Percentiles rank a stretch among this genome's conserved stretches.
These are phyloP conservation scores for Oophaga pumilio DNA, from an alignment of 2,113 vertebrate species.

Conservation along the genomic window DNA sequence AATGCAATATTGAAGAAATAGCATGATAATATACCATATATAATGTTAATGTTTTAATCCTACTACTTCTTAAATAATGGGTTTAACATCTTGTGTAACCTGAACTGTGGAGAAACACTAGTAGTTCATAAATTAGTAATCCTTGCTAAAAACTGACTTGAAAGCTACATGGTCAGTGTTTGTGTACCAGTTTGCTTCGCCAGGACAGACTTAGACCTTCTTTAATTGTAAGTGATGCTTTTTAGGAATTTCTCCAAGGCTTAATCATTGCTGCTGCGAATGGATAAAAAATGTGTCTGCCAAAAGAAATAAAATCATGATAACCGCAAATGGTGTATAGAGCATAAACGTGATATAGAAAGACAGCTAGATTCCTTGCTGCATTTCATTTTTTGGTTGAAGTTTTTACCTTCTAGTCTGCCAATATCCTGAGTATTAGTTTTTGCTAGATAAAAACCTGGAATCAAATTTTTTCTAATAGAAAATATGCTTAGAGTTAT, in stretches of 20 bases:
- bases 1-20: background rate
- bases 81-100: conserved; percentile 4
- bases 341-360: conserved; percentile 1
- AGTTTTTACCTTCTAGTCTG: background rate
- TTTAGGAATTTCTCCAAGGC: conserved; percentile 38
- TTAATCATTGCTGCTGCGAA: conserved; percentile 36
- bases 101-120: background rate
- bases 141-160: conserved; percentile 3
- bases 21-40: background rate
- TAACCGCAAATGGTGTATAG: conserved; percentile 27
- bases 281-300: background rate
- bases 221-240: conserved; percentile 33
- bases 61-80: conserved; percentile 4
- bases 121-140: conserved; percentile 15
- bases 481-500: background rate
- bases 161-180: conserved; percentile 36
- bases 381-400: background rate
- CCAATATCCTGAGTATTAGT: background rate
- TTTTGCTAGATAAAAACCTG: background rate
- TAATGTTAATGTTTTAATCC: background rate
- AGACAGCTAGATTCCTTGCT: background rate
- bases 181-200: conserved; percentile 38
- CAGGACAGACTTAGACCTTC: conserved; percentile 10
- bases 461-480: background rate
- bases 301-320: conserved; percentile 50